Base-by-base conservation (phyloP, 2,113 vertebrate genomes). In the Trachemys scripta region DNA sequence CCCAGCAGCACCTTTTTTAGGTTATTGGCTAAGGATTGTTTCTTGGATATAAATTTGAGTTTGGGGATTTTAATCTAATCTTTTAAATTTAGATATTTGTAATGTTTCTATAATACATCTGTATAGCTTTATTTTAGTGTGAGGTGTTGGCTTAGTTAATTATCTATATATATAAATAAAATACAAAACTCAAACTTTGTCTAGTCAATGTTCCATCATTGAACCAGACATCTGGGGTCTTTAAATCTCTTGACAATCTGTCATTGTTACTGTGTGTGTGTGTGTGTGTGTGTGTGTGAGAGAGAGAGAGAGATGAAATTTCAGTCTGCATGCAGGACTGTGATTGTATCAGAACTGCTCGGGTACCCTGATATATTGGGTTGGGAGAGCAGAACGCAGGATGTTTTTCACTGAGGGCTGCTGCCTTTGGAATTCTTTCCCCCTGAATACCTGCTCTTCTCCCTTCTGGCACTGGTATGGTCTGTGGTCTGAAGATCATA, bases 331-430 rank as follows among this genome's bases (percentile, higher is more conserved):
- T 85, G n/a, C 82, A 80, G 53, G 47, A 57, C 85, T 65, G 14
- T 47, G 57, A 11, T 53, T 80, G 89, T 27, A 59, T 87, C 88
- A 89, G 83, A 9, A 42, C 82, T 90, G 76, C 82, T 87, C 9
- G 42, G 29, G 5, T 35, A 27, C 31, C 27, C 59, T 62, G 25
- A 62, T 62, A 17, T n/a, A 6, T n/a, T n/a, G 35, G 29, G 35
- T 57, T n/a, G 35, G 35, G 62, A 65, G 62, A 69, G 62, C 62
- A n/a, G 62, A 69, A 69, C 2, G 14, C 62, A 65, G 62, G 35
- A n/a, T 69, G 7, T 69, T 69, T 69, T 69, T n/a, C 35, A 69
- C 6, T 69, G 59, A 94, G 72, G 54, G 76, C 69, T 53, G 90
- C 4, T 0, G 1, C 42, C 51, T 84, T 84, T 81, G 50, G 86